phyloP scores from a whole-genome alignment of 2,113 vertebrate species.

The Gobio gobio region DNA sequence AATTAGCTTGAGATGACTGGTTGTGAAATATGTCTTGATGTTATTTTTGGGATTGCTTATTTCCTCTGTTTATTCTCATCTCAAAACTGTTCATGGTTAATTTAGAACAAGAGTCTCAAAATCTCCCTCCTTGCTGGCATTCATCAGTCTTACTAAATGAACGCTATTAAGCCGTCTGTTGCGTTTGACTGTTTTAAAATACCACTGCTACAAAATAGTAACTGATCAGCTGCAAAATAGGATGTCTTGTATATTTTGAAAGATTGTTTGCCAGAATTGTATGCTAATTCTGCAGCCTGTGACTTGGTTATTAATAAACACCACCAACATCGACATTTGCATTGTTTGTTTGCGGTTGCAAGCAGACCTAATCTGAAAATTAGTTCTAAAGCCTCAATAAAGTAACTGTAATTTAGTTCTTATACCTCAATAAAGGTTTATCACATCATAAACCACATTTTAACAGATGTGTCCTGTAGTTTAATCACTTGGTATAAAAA shows the following conservation, averaged over 20 bases:
- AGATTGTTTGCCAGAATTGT: not conserved
- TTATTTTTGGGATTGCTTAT: slow-evolving; percentile 27
- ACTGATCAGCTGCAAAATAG: slow-evolving; percentile 8
- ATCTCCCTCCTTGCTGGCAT: slow-evolving; percentile 28
- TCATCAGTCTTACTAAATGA: slow-evolving; percentile 53
- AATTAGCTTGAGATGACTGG: slow-evolving; percentile 7
- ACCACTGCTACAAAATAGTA: slow-evolving; percentile 20
- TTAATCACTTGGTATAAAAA: slow-evolving; percentile 35
- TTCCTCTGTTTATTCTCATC: slow-evolving; percentile 41
- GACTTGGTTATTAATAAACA: slow-evolving; percentile 15
- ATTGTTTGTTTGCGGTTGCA: slow-evolving; percentile 7
- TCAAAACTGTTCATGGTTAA: slow-evolving; percentile 41
- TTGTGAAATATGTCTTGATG: slow-evolving; percentile 41
- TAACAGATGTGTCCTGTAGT: slow-evolving; percentile 38
- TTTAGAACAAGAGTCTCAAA: slow-evolving; percentile 40
- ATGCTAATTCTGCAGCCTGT: not conserved
- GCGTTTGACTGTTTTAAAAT: slow-evolving; percentile 14
- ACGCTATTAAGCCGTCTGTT: slow-evolving; percentile 45
- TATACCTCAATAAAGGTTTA: slow-evolving; percentile 39
- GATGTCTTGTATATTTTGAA: not conserved
- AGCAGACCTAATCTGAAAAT: slow-evolving; percentile 30
- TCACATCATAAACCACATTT: slow-evolving; percentile 39
- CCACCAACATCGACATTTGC: not conserved
- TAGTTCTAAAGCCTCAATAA: slow-evolving; percentile 38
- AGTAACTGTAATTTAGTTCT: slow-evolving; percentile 19